These are phyloP conservation scores for Anastatus disparis DNA, from an alignment of 1,140 invertebrate genomes.

Conservation along the genomic window DNA sequence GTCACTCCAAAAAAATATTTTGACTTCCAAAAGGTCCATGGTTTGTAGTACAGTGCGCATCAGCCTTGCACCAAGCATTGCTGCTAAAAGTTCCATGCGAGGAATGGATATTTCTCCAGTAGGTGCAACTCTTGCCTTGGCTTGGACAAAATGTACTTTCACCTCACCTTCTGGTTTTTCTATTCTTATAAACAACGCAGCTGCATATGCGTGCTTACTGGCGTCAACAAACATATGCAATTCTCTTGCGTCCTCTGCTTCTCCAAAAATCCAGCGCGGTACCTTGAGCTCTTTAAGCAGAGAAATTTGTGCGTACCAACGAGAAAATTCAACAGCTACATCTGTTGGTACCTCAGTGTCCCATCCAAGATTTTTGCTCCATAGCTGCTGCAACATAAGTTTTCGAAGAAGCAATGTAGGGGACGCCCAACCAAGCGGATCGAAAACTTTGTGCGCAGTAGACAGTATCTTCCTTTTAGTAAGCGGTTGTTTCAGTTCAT, in stretches of 20 bases:
- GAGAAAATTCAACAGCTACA: no score
- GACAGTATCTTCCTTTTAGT: no score
- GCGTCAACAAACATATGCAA: conserved; percentile 30
- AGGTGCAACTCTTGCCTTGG: conserved; percentile 54
- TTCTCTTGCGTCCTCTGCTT: not conserved
- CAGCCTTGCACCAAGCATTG: conserved; percentile 50
- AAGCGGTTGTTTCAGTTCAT: no score
- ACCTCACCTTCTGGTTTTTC: no score
- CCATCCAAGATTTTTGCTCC: no score
- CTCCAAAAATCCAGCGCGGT: conserved; percentile 1
- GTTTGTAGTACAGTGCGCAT: conserved; percentile 9
- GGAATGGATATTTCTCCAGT: conserved; percentile 51
- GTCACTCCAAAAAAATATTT: not conserved
- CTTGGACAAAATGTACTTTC: no score
- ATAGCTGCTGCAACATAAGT: no score
- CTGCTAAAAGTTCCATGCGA: conserved; percentile 53
- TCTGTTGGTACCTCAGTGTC: no score
- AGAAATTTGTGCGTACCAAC: not conserved
- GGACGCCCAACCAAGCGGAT: no score
- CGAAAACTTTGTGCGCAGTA: no score
- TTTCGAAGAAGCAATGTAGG: no score
- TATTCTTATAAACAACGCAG: conserved; percentile 1
- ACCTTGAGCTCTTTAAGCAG: not conserved
- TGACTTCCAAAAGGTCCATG: not conserved
- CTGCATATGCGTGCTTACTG: conserved; percentile 4